Percentiles rank a stretch among this genome's conserved stretches.
phyloP scores from a whole-genome alignment of 2,888 invertebrate species.

The Maniola hyperantus region DNA sequence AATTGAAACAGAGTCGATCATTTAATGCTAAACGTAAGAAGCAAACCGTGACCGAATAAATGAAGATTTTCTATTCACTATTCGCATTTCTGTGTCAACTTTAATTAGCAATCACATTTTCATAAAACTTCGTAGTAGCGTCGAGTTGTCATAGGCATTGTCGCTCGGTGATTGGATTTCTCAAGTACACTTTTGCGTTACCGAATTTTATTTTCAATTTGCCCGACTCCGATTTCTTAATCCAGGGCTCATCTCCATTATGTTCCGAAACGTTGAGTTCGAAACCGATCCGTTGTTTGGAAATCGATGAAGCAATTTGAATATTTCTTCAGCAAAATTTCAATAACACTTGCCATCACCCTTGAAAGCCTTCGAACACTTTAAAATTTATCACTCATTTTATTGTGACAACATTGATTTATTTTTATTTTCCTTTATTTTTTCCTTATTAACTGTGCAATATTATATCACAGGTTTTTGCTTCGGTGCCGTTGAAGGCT shows the following conservation, averaged over 20 bases:
- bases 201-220: slow-evolving; percentile 62
- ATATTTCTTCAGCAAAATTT: slow-evolving; percentile 33
- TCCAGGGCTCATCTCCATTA: slow-evolving; percentile 44
- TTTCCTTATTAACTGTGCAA: slow-evolving; percentile 44
- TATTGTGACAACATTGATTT: slow-evolving; percentile 12
- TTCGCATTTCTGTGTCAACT: slow-evolving; percentile 80
- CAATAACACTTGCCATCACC: slow-evolving; percentile 31
- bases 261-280: slow-evolving; percentile 36
- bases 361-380: slow-evolving; percentile 25
- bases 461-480: slow-evolving; percentile 55
- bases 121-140: slow-evolving; percentile 70
- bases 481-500: slow-evolving; percentile 48
- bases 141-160: slow-evolving; percentile 70
- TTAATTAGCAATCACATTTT: slow-evolving; percentile 81
- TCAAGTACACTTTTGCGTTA: slow-evolving; percentile 61
- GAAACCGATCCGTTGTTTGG: slow-evolving; percentile 38
- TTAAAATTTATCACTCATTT: not conserved
- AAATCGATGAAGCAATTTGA: slow-evolving; percentile 39
- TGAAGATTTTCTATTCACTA: slow-evolving; percentile 78
- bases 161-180: slow-evolving; percentile 70
- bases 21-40: slow-evolving; percentile 79
- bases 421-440: slow-evolving; percentile 25
- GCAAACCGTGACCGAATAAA: slow-evolving; percentile 79
- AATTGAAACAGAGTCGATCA: slow-evolving; percentile 82
- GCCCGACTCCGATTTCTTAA: slow-evolving; percentile 59